A percentile compares a stretch with the other conserved stretches of the same genome.
phyloP scores from a whole-genome alignment of 2,113 vertebrate genomes.

The Percopsis transmontana region DNA sequence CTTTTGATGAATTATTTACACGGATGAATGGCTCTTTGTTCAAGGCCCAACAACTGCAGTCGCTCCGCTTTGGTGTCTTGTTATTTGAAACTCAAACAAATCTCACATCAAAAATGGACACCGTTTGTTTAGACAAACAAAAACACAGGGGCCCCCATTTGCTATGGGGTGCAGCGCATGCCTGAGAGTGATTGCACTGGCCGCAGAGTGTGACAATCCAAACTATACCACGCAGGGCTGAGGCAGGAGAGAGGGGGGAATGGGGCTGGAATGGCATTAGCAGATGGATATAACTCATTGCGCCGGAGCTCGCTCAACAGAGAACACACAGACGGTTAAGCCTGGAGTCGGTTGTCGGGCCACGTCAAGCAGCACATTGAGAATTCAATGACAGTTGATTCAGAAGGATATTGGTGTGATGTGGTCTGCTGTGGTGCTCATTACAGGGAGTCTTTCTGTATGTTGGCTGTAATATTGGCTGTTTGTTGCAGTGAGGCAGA shows the following conservation, averaged over 20 bases:
- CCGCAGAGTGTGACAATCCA: slow-evolving; percentile 62
- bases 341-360: slow-evolving; percentile 24
- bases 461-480: slow-evolving; percentile 33
- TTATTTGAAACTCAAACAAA: slow-evolving; percentile 31
- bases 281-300: slow-evolving; percentile 55
- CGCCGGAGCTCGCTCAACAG: slow-evolving; percentile 32
- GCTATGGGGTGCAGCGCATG: slow-evolving; percentile 21
- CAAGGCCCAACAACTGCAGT: slow-evolving; percentile 15
- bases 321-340: slow-evolving; percentile 42
- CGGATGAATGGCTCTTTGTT: slow-evolving; percentile 31
- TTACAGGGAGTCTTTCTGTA: slow-evolving; percentile 35
- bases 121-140: slow-evolving; percentile 45
- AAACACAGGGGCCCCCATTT: slow-evolving; percentile 30
- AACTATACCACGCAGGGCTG: slow-evolving; percentile 30
- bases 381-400: slow-evolving; percentile 51
- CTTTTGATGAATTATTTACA: slow-evolving; percentile 40
- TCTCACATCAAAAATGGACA: slow-evolving; percentile 29
- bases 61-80: slow-evolving; percentile 13
- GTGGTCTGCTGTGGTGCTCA: slow-evolving; percentile 23
- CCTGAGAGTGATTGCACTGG: slow-evolving; percentile 41
- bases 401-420: slow-evolving; percentile 25
- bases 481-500: slow-evolving; percentile 26
- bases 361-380: slow-evolving; percentile 33
- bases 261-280: slow-evolving; percentile 54
- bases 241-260: slow-evolving; percentile 10